Evolutionary conservation across 2,797 vertebrate species (phyloP).

Genomic region (Ispidina picta): DNA sequence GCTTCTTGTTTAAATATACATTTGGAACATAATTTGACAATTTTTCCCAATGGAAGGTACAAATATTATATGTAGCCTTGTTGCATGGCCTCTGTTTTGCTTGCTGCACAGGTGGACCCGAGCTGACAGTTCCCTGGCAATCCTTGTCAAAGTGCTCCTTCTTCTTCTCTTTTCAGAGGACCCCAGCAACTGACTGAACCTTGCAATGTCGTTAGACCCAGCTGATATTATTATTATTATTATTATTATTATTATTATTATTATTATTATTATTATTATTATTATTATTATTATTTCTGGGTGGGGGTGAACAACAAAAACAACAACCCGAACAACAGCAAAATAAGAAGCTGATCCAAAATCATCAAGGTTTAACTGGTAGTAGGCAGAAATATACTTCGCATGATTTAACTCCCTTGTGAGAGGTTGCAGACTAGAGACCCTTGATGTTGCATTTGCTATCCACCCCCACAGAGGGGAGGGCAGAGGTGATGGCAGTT

Average conservation of each 20-base stretch:
- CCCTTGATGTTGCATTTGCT: not conserved
- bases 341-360: not conserved
- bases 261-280: not conserved
- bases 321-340: not conserved
- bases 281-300: not conserved
- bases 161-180: not conserved
- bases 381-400: not conserved
- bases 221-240: not conserved
- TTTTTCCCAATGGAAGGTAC: not conserved
- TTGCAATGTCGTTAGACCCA: not conserved
- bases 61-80: not conserved
- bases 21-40: not conserved
- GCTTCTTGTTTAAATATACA: slow-evolving; percentile 42
- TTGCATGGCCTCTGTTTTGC: not conserved
- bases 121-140: not conserved
- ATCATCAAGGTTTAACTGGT: not conserved
- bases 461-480: not conserved
- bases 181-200: not conserved
- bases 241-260: not conserved
- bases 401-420: not conserved
- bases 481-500: not conserved
- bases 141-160: not conserved
- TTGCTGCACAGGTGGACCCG: not conserved
- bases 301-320: too few relatives aligned
- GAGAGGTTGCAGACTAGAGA: not conserved